Evolutionary conservation across 2,797 vertebrate species (phyloP), one percentile per base, ranked within the genome.

Genomic region (Tokudaia tokunoshimensis): DNA sequence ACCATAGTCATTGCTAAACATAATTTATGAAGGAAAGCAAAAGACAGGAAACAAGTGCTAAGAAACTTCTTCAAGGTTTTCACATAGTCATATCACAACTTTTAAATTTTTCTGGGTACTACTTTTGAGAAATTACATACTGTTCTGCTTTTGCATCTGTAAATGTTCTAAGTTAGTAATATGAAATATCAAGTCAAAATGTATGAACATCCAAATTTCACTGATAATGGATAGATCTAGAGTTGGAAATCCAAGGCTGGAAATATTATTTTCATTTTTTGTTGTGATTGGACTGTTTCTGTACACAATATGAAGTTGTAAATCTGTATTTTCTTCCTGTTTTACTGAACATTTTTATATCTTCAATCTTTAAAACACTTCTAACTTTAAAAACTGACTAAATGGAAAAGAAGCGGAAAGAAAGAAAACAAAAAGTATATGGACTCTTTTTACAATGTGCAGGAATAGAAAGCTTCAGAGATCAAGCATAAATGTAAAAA

Each of bases 301-400:
- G n/a, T 61, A 0, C 1, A 89, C 4, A 94, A 84, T 80, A 44
- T 9, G 1, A 29, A 44, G 37, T 47, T 63, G 4, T 84, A 76
- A 91, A 67, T 81, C 41, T 52, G 31, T 67, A n/a, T 8, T 88
- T 91, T 81, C n/a, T 95, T 20, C 31, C 55, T 74, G 13, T 89
- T 72, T 78, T 85, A 70, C 79, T 37, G 90, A 14, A 90, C 7
- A n/a, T 29, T 72, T 92, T 55, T 92, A 84, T n/a, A 4, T 3
- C 29, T 80, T 95, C 57, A 59, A 63, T 84, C 97, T 65, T 87
- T 57, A 92, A 97, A 97, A 13, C 29, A 65, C 20, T 8, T 37
- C 22, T 24, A n/a, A 83, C 47, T 74, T 22, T 22, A 82, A 97
- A 90, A 44, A 2, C 5, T 94, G 85, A 89, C 70, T 63, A 72